A percentile compares a stretch with the other conserved stretches of the same genome.
These are phyloP conservation scores for Manis crassicaudata DNA, from an alignment of 2,797 vertebrate genomes.

Conservation along the genomic window DNA sequence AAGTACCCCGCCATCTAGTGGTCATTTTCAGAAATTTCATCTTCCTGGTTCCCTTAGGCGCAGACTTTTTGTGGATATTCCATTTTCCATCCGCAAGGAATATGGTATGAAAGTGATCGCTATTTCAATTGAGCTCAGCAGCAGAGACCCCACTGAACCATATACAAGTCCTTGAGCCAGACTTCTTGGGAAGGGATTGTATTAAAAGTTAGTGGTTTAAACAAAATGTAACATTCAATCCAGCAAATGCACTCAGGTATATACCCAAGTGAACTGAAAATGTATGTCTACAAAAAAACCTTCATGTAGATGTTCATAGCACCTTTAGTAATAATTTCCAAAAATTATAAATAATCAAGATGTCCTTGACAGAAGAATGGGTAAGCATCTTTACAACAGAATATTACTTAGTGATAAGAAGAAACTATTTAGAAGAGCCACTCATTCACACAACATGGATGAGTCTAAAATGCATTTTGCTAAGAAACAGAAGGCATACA, in stretches of 20 bases:
- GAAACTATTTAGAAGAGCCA: conserved; percentile 15
- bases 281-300: not conserved
- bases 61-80: not conserved
- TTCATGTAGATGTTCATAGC: conserved; percentile 17
- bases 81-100: conserved; percentile 14
- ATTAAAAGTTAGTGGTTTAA: conserved; percentile 56
- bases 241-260: not conserved
- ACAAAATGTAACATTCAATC: not conserved
- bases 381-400: not conserved
- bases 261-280: conserved; percentile 16
- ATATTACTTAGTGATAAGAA: conserved; percentile 40
- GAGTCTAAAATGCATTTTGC: not conserved
- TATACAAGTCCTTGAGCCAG: not conserved
- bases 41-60: not conserved
- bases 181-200: conserved; percentile 22
- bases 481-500: conserved; percentile 23
- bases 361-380: conserved; percentile 21
- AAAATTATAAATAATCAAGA: not conserved
- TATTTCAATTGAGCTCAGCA: not conserved
- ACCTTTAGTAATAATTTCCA: conserved; percentile 40
- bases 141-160: not conserved
- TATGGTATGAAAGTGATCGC: conserved; percentile 1
- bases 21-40: conserved; percentile 34
- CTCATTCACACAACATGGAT: not conserved
- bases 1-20: conserved; percentile 16